phyloP scores from a whole-genome alignment of 2,797 vertebrate species.

The Enteromius afrohamiltoni region DNA sequence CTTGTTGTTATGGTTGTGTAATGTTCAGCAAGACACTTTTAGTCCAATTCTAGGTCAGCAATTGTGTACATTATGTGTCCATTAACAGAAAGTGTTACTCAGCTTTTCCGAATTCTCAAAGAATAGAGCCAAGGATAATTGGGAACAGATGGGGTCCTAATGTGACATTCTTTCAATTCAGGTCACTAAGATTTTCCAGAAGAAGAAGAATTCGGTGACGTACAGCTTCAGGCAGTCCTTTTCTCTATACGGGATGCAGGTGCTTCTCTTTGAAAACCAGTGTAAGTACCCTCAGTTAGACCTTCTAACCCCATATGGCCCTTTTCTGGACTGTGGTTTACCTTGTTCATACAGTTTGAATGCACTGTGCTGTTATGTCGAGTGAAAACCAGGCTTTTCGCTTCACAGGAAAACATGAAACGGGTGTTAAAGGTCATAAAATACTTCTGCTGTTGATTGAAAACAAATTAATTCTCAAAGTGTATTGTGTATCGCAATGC shows the following conservation, averaged over 20 bases:
- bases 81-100: slow-evolving; percentile 43
- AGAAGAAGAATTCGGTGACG: slow-evolving; percentile 97
- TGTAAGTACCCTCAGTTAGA: slow-evolving; percentile 78
- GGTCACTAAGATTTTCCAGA: slow-evolving; percentile 99
- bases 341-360: background rate
- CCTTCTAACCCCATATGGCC: background rate
- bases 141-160: slow-evolving; percentile 51
- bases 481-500: background rate
- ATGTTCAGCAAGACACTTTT: slow-evolving; percentile 10
- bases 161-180: slow-evolving; percentile 65
- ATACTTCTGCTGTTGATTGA: background rate
- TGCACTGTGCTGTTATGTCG: background rate
- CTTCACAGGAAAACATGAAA: background rate
- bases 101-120: slow-evolving; percentile 25
- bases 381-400: background rate
- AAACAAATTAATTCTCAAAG: slow-evolving; percentile 8
- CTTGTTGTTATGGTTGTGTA: slow-evolving; percentile 11
- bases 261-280: slow-evolving; percentile 95
- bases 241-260: slow-evolving; percentile 95
- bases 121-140: slow-evolving; percentile 28
- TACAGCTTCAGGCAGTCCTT: slow-evolving; percentile 98
- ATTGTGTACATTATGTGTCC: slow-evolving; percentile 9
- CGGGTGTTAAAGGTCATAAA: background rate
- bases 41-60: slow-evolving; percentile 18
- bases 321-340: background rate